Base-by-base conservation (phyloP, 2,888 invertebrate species). In the Phoenoteleia sp. region DNA sequence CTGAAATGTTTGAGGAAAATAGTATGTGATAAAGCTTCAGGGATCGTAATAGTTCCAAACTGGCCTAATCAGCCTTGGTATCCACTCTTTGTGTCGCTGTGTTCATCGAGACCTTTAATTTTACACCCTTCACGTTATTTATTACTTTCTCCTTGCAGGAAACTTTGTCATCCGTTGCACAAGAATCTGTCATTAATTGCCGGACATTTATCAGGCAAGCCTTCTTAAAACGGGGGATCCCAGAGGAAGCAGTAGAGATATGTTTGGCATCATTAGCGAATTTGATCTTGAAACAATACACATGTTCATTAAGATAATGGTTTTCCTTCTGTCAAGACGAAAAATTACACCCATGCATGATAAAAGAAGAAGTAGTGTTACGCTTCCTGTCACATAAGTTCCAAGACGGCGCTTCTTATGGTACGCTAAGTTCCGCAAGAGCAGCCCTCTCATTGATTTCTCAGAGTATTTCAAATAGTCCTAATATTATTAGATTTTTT, bases 211-310 rank as follows among this genome's bases (percentile, higher is more conserved):
- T 77, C 60, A 45, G 77, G 77, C 11, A 9, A 1, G 60, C 71
- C 2, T 52, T 72, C 15, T 5, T 23, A 21, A 62, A 23, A 36
- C 58, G 54, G 11, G 62, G 71, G 1, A 36, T 74, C 27, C 64
- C 85, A 9, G 52, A 75, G 7, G 45, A 49, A 47, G 27, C 80
- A 19, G 54, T 81, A 2, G 69, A 81, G 0, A 85, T 88, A 17
- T 69, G 87, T 19, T 13, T 88, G 15, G 19, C 75, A 2, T 90
- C 89, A 0, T 17, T 89, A 15, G 56, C 85, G 5, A 42, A 81
- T 0, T 75, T 74, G 6, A 89, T 88, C 0, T 23, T 84, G 0
- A 87, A 84, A 17, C 87, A 89, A 72, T 90, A 90, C 45, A 66
- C 83, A 23, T 42, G 67, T 9, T 39, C 79, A 0, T 67, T 87